Conservation (phyloP, 1,140 invertebrate species). For the Drosophila ogumai region DNA sequence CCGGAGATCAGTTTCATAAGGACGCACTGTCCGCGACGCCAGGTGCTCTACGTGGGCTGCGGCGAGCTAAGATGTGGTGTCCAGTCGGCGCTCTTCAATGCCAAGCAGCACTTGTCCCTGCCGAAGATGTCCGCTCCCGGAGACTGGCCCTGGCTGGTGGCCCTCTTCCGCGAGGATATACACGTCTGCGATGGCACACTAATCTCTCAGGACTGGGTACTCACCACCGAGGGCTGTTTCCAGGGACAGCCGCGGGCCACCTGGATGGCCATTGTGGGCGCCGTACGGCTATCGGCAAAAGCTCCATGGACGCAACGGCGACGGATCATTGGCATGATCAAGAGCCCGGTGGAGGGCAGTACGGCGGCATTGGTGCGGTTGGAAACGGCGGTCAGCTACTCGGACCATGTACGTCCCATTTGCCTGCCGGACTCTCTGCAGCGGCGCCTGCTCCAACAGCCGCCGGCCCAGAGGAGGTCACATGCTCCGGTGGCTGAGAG, state of each 20-base stretch:
- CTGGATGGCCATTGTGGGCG: conserved; percentile 92
- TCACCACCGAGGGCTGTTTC: conserved; percentile 95
- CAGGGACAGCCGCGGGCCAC: conserved; percentile 94
- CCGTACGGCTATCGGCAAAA: conserved; percentile 90
- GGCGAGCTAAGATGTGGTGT: conserved; percentile 92
- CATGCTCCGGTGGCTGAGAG: conserved; percentile 77
- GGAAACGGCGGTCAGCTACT: conserved; percentile 90
- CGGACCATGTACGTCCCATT: conserved; percentile 93
- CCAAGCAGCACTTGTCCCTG: conserved; percentile 85
- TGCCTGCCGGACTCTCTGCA: conserved; percentile 88
- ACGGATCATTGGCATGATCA: conserved; percentile 93
- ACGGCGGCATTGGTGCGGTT: conserved; percentile 92
- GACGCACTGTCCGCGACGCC: conserved; percentile 90
- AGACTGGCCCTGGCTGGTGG: conserved; percentile 96
- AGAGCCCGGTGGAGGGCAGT: conserved; percentile 94
- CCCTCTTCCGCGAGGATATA: conserved; percentile 92
- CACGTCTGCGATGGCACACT: conserved; percentile 95
- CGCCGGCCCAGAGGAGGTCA: conserved; percentile 60
- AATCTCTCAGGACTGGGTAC: conserved; percentile 91
- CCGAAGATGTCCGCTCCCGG: conserved; percentile 90
- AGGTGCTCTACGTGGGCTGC: conserved; percentile 92
- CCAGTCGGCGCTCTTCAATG: conserved; percentile 87
- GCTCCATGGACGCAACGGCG: conserved; percentile 95
- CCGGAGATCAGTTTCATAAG: conserved; percentile 92
- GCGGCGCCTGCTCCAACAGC: conserved; percentile 62